Evolutionary conservation across 1,140 invertebrate species (phyloP), one percentile per base, ranked within the genome.

Genomic region (Coelopa frigida): DNA sequence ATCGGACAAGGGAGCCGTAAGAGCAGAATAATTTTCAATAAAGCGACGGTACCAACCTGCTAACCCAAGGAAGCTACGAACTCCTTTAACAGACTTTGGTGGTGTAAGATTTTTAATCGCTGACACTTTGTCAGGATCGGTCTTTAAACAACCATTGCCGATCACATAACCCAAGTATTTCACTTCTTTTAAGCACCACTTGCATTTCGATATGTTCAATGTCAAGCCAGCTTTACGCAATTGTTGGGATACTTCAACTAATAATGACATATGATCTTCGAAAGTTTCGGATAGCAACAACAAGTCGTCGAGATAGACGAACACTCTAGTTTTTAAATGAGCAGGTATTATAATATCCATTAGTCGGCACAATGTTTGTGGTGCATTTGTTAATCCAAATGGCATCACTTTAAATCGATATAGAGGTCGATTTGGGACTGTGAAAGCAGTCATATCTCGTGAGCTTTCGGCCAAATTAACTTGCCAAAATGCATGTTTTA

Each of bases 11-110:
- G 71, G 71, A 5, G 29, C 45, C 3, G 56, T 42, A 4, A 61
- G 37, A 8, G 41, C 40, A 0, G 71, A 45, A 49, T 62, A 72
- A 39, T 63, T 51, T 17, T 44, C 18, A 12, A 71, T 56, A 44
- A 73, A 72, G 15, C 56, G 32, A 0, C 51, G 35, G 41, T 68
- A 71, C 59, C 63, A 61, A 5, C 40, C 56, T 3, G 39, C 44
- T 38, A 63, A 52, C 5, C 59, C 59, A 1, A 66, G 20, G 17
- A 49, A 49, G 2, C 40, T 20, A 3, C 47, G 20, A 2, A 43
- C 5, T 22, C 37, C 33, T 18, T 35, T 43, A 1, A 23, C 5
- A 10, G 21, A 37, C 21, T 35, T 36, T 5, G 47, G 40, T 1
- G 29, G 10, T 3, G 39, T 33, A 22, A 33, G 38, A 11, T 33